phyloP scores from a whole-genome alignment of 2,113 vertebrate genomes.

The Symphodus melops region DNA sequence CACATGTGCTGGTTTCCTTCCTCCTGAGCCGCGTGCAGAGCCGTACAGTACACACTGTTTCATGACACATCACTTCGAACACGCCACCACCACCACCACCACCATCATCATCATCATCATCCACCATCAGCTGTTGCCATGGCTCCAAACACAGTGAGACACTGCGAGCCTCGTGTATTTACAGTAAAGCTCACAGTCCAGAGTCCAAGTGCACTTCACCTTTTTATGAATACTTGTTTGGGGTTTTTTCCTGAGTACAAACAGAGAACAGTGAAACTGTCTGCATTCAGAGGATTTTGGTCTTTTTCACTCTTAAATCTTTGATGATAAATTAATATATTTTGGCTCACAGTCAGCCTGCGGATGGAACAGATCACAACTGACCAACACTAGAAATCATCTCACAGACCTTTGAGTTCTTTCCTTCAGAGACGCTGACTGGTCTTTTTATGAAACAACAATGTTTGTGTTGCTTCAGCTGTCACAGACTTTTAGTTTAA shows the following conservation, averaged over 20 bases:
- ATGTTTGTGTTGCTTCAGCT: not conserved
- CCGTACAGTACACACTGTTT: not conserved
- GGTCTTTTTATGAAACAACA: not conserved
- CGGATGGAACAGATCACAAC: not conserved
- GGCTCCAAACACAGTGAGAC: conserved; percentile 31
- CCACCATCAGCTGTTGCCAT: conserved; percentile 32
- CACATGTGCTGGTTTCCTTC: conserved; percentile 66
- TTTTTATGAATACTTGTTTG: not conserved
- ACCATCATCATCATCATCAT: too few species aligned
- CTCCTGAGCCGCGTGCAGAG: conserved; percentile 23
- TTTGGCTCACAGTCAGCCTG: not conserved
- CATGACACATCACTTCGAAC: conserved; percentile 28
- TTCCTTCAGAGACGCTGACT: not conserved
- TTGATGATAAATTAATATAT: not conserved
- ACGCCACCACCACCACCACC: too few species aligned
- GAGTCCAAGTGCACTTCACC: conserved; percentile 21
- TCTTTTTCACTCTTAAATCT: not conserved
- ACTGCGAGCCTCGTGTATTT: not conserved
- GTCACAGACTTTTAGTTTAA: too few species aligned
- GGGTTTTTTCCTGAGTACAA: not conserved
- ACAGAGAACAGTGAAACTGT: not conserved
- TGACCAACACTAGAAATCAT: not conserved
- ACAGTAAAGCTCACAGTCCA: conserved; percentile 33
- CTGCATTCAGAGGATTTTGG: not conserved
- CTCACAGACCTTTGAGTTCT: not conserved